Base-by-base conservation (phyloP, 2,113 vertebrate genomes). In the Oncorhynchus tshawytscha region DNA sequence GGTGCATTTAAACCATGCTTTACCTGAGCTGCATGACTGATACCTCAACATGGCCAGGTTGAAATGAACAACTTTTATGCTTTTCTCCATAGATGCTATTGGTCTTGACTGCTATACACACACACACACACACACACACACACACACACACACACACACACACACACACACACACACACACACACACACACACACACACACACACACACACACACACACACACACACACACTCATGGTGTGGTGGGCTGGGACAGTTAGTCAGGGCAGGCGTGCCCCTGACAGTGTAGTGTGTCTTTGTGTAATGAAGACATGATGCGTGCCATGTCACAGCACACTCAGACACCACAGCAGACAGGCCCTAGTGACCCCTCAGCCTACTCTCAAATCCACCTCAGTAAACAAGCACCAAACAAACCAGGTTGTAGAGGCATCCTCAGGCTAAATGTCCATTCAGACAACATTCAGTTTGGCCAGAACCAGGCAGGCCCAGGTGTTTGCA, bases 1-100 rank as follows among this genome's bases (percentile, higher is more conserved):
- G 87, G 76, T 87, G 80, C 74, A 74, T 89, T 90, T 89, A 91
- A 89, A 64, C 82, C 74, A 82, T 82, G 85, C 86, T 82, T 81
- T 88, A 91, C 88, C 86, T 89, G 84, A 85, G 86, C 82, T 80
- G 45, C 2, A 79, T 75, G 29, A 48, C 78, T 82, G 86, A 79
- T 78, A 74, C 71, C 84, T 89, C 87, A 91, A 88, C 84, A 80
- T 88, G 88, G 82, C 84, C 78, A 54, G 77, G 76, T 88, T 88
- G 78, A 87, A 86, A 86, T 79, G 75, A 84, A 86, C 86, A 87
- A 88, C 83, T 84, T 86, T 16, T 79, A 82, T 84, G 77, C 84
- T 87, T 45, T 45, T 45, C 51, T 18, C 87, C 84, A 82, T 76
- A 84, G 79, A 80, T 82, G 81, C 82, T 75, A 62, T 13, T 13